A percentile compares a stretch with the other conserved stretches of the same genome.
Evolutionary conservation across 2,797 vertebrate genomes (phyloP).

Genomic region (Pipistrellus nathusii): DNA sequence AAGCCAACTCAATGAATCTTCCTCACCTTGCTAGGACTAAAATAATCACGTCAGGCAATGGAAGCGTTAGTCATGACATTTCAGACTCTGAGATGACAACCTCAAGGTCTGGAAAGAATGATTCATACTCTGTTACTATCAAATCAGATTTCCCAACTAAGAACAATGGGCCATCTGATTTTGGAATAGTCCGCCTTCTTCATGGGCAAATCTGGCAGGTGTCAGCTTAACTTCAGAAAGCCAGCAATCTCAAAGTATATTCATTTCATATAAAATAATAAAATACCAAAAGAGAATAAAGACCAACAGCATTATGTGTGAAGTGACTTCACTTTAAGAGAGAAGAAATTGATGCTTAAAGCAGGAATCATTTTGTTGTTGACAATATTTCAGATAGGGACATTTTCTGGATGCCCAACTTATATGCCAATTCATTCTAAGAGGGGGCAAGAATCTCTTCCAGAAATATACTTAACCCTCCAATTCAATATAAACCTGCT

Average conservation of each 20-base stretch:
- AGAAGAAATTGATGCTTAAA: not conserved
- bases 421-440: constrained; percentile 26
- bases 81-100: constrained; percentile 14
- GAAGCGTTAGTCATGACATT: not conserved
- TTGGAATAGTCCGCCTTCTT: constrained; percentile 20
- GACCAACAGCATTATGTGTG: not conserved
- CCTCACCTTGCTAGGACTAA: not conserved
- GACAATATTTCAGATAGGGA: no score
- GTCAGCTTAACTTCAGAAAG: not conserved
- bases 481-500: not conserved
- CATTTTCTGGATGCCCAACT: not conserved
- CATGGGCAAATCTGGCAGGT: not conserved
- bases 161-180: not conserved
- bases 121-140: not conserved
- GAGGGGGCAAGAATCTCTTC: not conserved
- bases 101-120: constrained; percentile 11
- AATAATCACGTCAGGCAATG: not conserved
- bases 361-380: not conserved
- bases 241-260: not conserved
- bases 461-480: not conserved
- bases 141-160: constrained; percentile 42
- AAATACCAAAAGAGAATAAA: constrained; percentile 21
- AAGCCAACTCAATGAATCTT: not conserved
- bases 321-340: not conserved
- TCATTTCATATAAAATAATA: constrained; percentile 18